These are phyloP conservation scores for Mayetiola destructor DNA, from an alignment of 2,888 invertebrate genomes.

Conservation along the genomic window DNA sequence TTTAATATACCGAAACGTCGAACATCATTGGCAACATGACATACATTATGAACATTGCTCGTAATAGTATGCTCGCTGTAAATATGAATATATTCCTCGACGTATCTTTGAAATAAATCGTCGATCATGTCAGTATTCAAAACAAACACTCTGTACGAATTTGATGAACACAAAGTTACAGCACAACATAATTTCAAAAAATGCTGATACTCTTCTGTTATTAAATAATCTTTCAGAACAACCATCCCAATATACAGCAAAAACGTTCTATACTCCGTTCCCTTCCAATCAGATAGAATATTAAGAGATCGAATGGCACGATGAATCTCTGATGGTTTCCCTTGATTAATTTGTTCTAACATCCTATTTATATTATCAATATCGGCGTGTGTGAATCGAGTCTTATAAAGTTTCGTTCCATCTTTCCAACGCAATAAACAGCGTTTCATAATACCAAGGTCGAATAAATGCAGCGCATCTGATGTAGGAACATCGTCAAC, in stretches of 20 bases:
- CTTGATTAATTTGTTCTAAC: not conserved
- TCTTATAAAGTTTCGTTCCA: not conserved
- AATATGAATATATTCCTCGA: constrained; percentile 21
- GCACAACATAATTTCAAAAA: constrained; percentile 13
- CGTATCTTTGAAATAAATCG: constrained; percentile 19
- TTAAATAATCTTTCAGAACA: constrained; percentile 9
- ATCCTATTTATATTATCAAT: not conserved
- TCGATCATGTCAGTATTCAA: constrained; percentile 17
- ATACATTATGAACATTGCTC: constrained; percentile 29
- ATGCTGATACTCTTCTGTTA: not conserved
- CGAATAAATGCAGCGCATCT: not conserved
- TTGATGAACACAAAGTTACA: not conserved
- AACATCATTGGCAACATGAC: constrained; percentile 27
- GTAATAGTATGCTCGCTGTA: constrained; percentile 26
- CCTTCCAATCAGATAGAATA: constrained; percentile 14
- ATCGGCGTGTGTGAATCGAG: not conserved
- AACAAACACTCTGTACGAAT: not conserved
- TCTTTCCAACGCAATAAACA: not conserved
- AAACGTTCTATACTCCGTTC: constrained; percentile 15
- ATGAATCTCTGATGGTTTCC: constrained; percentile 9
- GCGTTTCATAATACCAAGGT: not conserved
- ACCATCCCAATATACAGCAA: constrained; percentile 13
- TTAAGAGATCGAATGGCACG: not conserved
- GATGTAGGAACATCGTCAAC: not conserved
- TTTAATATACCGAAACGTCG: constrained; percentile 22